phyloP scores from a whole-genome alignment of 2,113 vertebrate species.

The Stercorarius parasiticus region DNA sequence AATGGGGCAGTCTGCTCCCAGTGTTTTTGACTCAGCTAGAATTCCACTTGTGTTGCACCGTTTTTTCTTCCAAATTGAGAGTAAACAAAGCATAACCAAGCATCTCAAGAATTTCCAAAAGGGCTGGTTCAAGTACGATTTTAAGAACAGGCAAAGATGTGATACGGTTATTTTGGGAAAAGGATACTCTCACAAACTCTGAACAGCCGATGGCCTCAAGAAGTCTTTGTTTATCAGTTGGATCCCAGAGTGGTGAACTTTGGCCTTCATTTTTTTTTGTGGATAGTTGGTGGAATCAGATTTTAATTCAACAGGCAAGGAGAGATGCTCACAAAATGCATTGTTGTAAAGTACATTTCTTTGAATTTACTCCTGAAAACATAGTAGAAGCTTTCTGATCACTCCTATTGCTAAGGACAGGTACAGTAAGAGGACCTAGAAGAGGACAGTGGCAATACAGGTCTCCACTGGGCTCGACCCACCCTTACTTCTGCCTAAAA shows the following conservation, averaged over 20 bases:
- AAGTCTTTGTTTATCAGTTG: not conserved
- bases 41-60: not conserved
- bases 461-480: not conserved
- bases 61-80: not conserved
- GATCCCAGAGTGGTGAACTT: not conserved
- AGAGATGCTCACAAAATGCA: not conserved
- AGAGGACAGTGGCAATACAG: not conserved
- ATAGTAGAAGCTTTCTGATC: not conserved
- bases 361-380: not conserved
- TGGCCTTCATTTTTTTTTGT: not conserved
- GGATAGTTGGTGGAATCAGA: not conserved
- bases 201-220: not conserved
- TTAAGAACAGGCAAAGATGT: not conserved
- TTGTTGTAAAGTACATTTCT: not conserved
- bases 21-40: not conserved
- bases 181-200: not conserved
- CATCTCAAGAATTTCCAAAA: constrained; percentile 11
- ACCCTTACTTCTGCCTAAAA: not conserved
- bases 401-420: not conserved
- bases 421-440: not conserved
- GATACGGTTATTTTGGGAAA: not conserved
- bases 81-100: constrained; percentile 20
- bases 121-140: not conserved
- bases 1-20: not conserved
- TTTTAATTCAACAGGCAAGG: not conserved